A percentile compares a stretch with the other conserved stretches of the same genome.
These are phyloP conservation scores for Anarhynchus alexandrinus DNA, from an alignment of 2,113 vertebrate genomes.

Conservation along the genomic window DNA sequence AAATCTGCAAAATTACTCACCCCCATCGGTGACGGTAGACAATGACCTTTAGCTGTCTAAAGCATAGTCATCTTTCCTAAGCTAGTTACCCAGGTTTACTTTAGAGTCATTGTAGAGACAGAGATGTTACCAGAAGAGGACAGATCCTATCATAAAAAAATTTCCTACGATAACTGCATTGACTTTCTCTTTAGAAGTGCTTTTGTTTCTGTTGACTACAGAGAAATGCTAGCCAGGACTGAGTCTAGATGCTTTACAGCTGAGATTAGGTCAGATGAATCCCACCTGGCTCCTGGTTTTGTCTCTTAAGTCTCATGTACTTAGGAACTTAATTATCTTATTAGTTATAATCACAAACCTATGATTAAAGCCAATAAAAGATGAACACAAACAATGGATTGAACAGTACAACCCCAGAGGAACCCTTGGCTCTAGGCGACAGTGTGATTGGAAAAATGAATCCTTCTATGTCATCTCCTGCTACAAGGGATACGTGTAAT, in stretches of 20 bases:
- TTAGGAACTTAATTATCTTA: slow-evolving; percentile 8
- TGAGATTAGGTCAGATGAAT: slow-evolving; percentile 17
- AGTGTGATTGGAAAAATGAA: not conserved
- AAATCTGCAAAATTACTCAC: not conserved
- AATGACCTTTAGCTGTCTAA: not conserved
- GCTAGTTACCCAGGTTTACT: not conserved
- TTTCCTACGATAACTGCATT: not conserved
- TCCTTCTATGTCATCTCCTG: not conserved
- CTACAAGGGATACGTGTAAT: not conserved
- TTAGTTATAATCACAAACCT: slow-evolving; percentile 18
- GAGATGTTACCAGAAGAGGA: not conserved
- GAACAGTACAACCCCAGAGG: not conserved
- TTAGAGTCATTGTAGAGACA: not conserved
- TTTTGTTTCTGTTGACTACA: not conserved
- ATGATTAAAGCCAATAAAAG: slow-evolving; percentile 28
- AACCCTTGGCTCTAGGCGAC: not conserved
- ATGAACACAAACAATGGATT: not conserved
- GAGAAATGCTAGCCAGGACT: not conserved
- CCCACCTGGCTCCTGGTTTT: slow-evolving; percentile 7
- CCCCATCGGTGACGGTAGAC: fast-evolving
- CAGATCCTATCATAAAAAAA: not conserved
- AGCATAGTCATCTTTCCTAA: not conserved
- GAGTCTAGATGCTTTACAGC: not conserved
- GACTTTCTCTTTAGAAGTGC: not conserved
- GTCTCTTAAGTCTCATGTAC: not conserved